Evolutionary conservation across 2,113 vertebrate species (phyloP).

Genomic region (Tachysurus vachellii): DNA sequence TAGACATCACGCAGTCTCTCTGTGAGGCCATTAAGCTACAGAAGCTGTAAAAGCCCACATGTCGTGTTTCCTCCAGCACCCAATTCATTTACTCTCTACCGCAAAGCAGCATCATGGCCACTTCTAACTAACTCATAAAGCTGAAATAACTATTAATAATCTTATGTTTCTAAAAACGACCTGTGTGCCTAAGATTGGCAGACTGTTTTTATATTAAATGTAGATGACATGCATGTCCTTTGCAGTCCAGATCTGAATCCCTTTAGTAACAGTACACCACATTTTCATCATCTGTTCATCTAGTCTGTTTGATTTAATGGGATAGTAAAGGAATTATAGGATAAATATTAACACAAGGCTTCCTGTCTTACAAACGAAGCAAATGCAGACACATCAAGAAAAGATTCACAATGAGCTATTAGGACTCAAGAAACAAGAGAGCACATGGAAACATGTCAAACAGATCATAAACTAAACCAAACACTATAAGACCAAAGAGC

Average conservation of each 20-base stretch:
- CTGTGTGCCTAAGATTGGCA: not conserved
- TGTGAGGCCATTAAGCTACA: conserved; percentile 31
- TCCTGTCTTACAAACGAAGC: not conserved
- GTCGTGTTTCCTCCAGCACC: conserved; percentile 22
- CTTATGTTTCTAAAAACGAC: not conserved
- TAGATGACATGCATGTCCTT: not conserved
- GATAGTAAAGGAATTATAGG: not conserved
- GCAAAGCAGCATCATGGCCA: not conserved
- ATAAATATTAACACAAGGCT: not conserved
- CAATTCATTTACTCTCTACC: conserved; percentile 27
- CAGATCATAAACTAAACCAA: conserved; percentile 44
- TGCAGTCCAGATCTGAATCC: not conserved
- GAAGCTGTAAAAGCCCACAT: conserved; percentile 46
- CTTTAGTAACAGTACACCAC: not conserved
- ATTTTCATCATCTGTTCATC: not conserved
- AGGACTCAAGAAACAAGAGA: conserved; percentile 41
- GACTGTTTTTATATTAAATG: not conserved
- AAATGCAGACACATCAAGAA: not conserved
- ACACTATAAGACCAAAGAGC: conserved; percentile 32
- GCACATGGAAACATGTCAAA: conserved; percentile 41
- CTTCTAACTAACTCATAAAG: not conserved
- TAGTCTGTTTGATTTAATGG: not conserved
- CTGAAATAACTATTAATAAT: conserved; percentile 2
- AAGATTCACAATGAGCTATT: not conserved
- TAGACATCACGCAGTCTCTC: conserved; percentile 47